Conservation (phyloP, 30 jellyfish, hydroid and myxozoan genomes). For the Cassiopea xamachana region DNA sequence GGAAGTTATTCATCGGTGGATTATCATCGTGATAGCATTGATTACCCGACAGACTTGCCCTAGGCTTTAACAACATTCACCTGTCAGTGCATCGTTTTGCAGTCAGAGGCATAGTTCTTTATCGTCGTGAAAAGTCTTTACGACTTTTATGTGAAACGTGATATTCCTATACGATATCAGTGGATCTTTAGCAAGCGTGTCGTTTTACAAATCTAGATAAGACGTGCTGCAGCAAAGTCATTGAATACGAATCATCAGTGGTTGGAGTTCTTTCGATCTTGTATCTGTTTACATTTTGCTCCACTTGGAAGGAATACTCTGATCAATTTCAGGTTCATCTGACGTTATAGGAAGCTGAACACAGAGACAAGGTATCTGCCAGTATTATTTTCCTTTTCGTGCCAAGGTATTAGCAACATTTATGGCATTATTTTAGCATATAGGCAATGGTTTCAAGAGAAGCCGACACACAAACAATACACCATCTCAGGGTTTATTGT, state of each 20-base stretch:
- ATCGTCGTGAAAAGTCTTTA: not conserved
- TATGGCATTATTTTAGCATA: too few relatives aligned
- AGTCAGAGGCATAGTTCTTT: not conserved
- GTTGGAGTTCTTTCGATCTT: not conserved
- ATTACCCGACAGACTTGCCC: constrained; percentile 46
- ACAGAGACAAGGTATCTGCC: too few relatives aligned
- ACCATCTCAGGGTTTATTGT: too few relatives aligned
- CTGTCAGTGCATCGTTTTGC: not conserved
- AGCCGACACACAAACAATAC: too few relatives aligned
- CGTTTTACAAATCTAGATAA: constrained; percentile 8
- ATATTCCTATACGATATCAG: not conserved
- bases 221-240: not conserved
- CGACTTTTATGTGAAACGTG: not conserved
- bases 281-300: not conserved
- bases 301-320: not conserved
- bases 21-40: constrained; percentile 26
- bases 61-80: constrained; percentile 1
- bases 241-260: not conserved
- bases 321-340: too few relatives aligned
- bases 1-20: constrained; percentile 39
- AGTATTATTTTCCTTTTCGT: too few relatives aligned
- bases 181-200: not conserved
- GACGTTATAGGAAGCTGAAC: too few relatives aligned
- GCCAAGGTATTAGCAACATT: too few relatives aligned
- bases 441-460: too few relatives aligned